These are phyloP conservation scores for Dromococcyx pavoninus DNA, from an alignment of 2,797 vertebrate species.

Conservation along the genomic window DNA sequence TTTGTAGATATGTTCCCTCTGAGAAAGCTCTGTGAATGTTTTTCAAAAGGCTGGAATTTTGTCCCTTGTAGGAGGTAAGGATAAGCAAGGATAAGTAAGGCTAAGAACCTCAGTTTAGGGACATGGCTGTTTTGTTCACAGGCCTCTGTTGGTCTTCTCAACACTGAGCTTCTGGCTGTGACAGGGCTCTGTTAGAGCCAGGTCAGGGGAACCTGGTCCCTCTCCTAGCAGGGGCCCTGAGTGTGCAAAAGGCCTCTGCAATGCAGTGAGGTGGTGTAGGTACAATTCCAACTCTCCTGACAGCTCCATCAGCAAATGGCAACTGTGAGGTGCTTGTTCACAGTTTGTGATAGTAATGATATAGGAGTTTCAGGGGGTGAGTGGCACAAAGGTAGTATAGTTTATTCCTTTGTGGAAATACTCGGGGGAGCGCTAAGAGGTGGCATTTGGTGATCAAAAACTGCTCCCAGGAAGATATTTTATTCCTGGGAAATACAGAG, in stretches of 20 bases:
- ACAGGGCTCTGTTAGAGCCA: fast-evolving
- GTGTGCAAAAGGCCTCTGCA: not conserved
- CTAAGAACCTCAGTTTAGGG: not conserved
- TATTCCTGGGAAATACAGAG: no score
- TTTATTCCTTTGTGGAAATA: no score
- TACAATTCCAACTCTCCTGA: not conserved
- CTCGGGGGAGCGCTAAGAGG: no score
- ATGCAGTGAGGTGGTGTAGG: fast-evolving
- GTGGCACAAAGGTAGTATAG: no score
- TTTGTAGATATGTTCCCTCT: not conserved
- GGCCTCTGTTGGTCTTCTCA: fast-evolving
- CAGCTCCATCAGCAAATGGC: not conserved
- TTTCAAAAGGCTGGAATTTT: not conserved
- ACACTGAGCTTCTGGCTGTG: not conserved
- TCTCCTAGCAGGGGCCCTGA: fast-evolving
- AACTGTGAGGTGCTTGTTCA: fast-evolving
- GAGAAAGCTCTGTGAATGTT: not conserved
- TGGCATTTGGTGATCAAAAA: no score
- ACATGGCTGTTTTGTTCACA: not conserved
- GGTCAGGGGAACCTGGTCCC: fast-evolving
- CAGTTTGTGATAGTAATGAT: no score
- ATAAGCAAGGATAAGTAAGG: not conserved
- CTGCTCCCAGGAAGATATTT: no score
- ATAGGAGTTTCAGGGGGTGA: no score
- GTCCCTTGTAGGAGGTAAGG: not conserved